Base-by-base conservation (phyloP, 2,113 vertebrate species). In the Xenopus borealis region DNA sequence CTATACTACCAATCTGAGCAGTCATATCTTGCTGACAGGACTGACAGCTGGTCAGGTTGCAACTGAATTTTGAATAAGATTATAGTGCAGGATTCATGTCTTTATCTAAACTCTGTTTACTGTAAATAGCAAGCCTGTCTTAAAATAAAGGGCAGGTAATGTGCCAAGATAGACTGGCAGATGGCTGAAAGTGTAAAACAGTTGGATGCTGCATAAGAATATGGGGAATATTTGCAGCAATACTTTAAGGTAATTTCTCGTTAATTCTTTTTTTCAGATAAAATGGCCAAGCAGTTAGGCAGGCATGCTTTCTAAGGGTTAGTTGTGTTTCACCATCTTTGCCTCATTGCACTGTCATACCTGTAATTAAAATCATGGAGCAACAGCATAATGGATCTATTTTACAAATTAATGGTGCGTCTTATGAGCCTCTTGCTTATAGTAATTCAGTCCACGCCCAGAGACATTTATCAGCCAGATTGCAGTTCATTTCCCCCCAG, bases 381-480 rank as follows among this genome's bases (percentile, higher is more conserved):
- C 45, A 73, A 74, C 19, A 11, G 46, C 64, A 46, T 67, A 59
- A 18, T 40, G 47, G 30, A 59, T 67, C 65, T 57, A 74, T 67
- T 74, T 12, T 3, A 6, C 64, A 67, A 74, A 74, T 74, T 74
- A 74, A 74, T 74, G 63, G 45, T 33, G 62, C 63, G 7, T 66
- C 62, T 46, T 58, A 66, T 66, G 19, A 67, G 64, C 53, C 64
- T 27, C 16, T 16, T 20, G 53, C 44, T 64, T 67, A 14, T 50
- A 30, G 18, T 74, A 46, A 74, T 57, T 59, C 12, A 53, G 50
- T 47, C 63, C 52, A 18, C 63, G 27, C 63, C 63, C 14, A 47
- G 65, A 45, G 63, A 66, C 72, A 57, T 74, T 74, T 61, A 74
- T 66, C 72, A 74, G 64, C 44, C 53, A 53, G 53, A 74, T 47